Conservation (phyloP, 1,140 invertebrate genomes). For the Plodia interpunctella region DNA sequence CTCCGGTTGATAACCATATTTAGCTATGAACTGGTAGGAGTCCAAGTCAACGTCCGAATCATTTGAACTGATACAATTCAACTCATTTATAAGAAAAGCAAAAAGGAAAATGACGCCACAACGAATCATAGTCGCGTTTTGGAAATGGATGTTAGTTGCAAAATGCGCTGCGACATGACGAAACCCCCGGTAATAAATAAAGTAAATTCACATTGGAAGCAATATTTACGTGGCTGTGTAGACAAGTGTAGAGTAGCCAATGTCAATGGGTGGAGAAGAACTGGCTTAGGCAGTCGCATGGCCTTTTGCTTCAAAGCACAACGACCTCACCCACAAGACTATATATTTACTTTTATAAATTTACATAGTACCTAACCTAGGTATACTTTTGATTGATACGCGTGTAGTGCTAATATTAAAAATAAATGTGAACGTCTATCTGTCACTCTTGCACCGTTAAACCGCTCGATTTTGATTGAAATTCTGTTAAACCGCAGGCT, state of each 20-base stretch:
- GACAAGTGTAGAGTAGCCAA: slow-evolving; percentile 22
- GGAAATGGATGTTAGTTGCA: slow-evolving; percentile 27
- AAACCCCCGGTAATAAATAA: slow-evolving; percentile 15
- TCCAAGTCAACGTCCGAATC: slow-evolving; percentile 33
- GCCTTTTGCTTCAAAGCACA: neutral
- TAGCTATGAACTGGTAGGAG: slow-evolving; percentile 41
- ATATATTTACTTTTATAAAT: neutral
- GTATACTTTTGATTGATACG: no score
- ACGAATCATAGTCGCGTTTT: slow-evolving; percentile 15
- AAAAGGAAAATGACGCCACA: slow-evolving; percentile 18
- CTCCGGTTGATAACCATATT: slow-evolving; percentile 40
- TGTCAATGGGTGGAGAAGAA: slow-evolving; percentile 22
- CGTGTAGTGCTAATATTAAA: no score
- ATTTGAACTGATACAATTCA: slow-evolving; percentile 8
- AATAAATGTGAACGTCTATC: no score
- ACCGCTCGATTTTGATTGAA: no score
- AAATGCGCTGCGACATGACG: slow-evolving; percentile 32
- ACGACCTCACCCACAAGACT: neutral
- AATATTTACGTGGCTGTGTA: slow-evolving; percentile 11
- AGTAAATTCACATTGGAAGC: slow-evolving; percentile 4
- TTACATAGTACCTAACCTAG: no score
- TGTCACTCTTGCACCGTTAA: no score
- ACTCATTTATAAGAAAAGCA: slow-evolving; percentile 3
- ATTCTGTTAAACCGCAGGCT: no score
- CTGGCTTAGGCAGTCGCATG: neutral